Base-by-base conservation (phyloP, 2,888 invertebrate genomes). In the Habrosyne pyritoides region DNA sequence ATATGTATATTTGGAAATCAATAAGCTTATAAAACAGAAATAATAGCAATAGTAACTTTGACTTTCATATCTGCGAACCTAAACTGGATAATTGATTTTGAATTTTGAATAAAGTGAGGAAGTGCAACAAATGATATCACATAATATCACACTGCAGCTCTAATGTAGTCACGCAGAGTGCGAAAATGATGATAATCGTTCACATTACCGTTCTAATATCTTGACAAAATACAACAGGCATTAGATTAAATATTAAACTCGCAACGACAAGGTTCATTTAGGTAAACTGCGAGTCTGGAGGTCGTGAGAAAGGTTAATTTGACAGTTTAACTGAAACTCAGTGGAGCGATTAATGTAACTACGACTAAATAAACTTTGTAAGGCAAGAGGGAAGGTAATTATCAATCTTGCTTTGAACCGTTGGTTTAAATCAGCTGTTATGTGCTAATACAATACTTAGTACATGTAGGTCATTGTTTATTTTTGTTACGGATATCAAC, bases 291-390 rank as follows among this genome's bases (percentile, higher is more conserved):
- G 47, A n/a, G n/a, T 22, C 28, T 26, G 47, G 30, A 53, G 56
- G 56, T 56, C 56, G 56, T 46, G 53, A 28, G 53, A 56, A 56
- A 56, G 53, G 56, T 53, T 53, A 53, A 28, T 53, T 53, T 47
- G 47, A 24, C 30, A 53, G 26, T 53, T 53, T 53, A 53, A 46
- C 53, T 12, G 33, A 47, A 22, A 53, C 47, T 21, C 28, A 14
- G 28, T 21, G 28, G 10, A 28, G 50, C 50, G 50, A 50, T 28
- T 21, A 50, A 28, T 48, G 22, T 22, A 24, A 24, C 50, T 18
- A 14, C 26, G 49, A 49, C 49, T 50, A 28, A 50, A 50, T 30
- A 50, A 5, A 28, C 50, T 50, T 50, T 28, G 50, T 28, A 28
- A 28, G 22, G 10, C 18, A 26, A 14, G 28, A 18, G 28, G 14